A percentile compares a stretch with the other conserved stretches of the same genome.
Conservation (phyloP, 2,113 vertebrate species). For the Colius striatus region DNA sequence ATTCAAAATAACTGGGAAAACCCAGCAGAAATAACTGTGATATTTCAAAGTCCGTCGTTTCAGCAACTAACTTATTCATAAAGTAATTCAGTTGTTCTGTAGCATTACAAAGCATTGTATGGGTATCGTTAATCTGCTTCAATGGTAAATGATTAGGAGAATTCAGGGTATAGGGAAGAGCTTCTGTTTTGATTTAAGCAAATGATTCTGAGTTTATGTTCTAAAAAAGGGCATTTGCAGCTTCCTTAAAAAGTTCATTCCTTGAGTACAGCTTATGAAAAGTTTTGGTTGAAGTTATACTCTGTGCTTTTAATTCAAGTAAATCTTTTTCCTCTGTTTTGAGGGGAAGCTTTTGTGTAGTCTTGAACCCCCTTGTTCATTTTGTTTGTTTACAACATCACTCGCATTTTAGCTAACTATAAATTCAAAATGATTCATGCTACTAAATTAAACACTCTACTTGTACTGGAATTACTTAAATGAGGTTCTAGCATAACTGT, state of each 20-base stretch:
- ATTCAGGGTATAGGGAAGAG: not conserved
- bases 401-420: not conserved
- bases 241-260: conserved; percentile 25
- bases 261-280: not conserved
- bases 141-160: not conserved
- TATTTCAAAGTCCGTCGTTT: not conserved
- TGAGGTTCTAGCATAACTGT: not conserved
- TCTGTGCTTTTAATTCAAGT: not conserved
- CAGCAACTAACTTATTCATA: not conserved
- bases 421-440: not conserved
- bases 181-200: conserved; percentile 1
- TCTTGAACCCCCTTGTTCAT: not conserved
- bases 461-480: conserved; percentile 34
- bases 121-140: not conserved
- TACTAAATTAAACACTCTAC: conserved; percentile 20
- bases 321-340: not conserved
- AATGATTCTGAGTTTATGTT: conserved; percentile 27
- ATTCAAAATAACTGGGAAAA: not conserved
- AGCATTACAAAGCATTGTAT: not conserved
- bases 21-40: not conserved
- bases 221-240: not conserved
- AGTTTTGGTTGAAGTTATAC: not conserved
- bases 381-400: conserved; percentile 16
- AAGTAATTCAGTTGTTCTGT: not conserved
- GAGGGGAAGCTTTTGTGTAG: not conserved